phyloP scores from a whole-genome alignment of 2,888 invertebrate species.

The Lasius platythorax region DNA sequence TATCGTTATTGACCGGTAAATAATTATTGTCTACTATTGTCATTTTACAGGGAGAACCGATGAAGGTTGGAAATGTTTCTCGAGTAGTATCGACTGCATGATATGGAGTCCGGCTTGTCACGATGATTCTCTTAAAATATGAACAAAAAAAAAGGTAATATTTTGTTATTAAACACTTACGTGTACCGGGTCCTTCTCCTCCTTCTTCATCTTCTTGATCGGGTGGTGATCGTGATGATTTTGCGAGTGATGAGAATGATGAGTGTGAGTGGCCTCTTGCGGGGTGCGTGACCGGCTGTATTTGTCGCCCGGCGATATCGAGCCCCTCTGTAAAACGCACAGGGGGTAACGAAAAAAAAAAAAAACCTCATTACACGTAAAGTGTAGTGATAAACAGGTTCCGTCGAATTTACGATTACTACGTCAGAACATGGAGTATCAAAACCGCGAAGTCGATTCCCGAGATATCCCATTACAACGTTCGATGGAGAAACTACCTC shows the following conservation, averaged over 20 bases:
- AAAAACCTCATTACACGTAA: not conserved
- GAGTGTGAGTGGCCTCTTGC: slow-evolving; percentile 88
- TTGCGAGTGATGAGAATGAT: slow-evolving; percentile 88
- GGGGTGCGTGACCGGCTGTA: slow-evolving; percentile 92
- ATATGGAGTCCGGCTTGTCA: not conserved
- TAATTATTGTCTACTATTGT: not conserved
- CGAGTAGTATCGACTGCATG: not conserved
- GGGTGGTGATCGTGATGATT: slow-evolving; percentile 84
- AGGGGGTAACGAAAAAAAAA: not conserved
- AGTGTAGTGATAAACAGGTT: not conserved
- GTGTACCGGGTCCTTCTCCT: slow-evolving; percentile 93
- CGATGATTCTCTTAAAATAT: not conserved
- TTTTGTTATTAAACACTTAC: slow-evolving; percentile 87
- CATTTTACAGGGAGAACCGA: not conserved
- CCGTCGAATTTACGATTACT: slow-evolving; percentile 3
- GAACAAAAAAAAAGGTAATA: not conserved
- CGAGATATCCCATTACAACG: slow-evolving; percentile 12
- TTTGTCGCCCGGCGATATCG: slow-evolving; percentile 95
- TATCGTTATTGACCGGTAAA: not conserved
- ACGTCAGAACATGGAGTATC: not conserved
- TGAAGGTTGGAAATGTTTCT: not conserved
- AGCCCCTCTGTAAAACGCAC: slow-evolving; percentile 90
- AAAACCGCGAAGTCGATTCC: not conserved
- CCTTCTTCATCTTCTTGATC: slow-evolving; percentile 92
- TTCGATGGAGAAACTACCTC: not conserved